Conservation (phyloP, 2,888 invertebrate genomes). For the Cheilosia urbana region DNA sequence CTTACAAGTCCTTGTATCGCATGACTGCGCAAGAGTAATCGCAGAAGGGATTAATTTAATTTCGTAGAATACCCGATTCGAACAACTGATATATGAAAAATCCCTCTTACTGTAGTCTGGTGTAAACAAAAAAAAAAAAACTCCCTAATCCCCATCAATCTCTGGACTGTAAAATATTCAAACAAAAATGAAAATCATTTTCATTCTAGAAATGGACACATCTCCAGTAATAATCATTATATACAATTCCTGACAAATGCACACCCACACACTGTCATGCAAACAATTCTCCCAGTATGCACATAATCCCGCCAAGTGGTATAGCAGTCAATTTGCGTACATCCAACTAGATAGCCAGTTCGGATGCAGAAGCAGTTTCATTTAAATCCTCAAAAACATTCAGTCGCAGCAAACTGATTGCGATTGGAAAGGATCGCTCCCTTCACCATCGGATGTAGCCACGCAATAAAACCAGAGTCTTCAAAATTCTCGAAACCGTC, state of each 20-base stretch:
- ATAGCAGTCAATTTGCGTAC: constrained; percentile 52
- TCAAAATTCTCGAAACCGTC: constrained; percentile 33
- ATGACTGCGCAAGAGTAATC: no score
- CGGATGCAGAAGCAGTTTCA: constrained; percentile 35
- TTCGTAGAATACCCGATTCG: no score
- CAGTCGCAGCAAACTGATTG: constrained; percentile 58
- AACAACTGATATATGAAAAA: neutral
- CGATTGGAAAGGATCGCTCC: constrained; percentile 54
- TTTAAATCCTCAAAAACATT: constrained; percentile 47
- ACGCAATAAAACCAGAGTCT: constrained; percentile 10
- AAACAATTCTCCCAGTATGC: constrained; percentile 25
- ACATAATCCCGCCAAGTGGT: constrained; percentile 60
- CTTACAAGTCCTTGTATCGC: no score
- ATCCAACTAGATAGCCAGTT: constrained; percentile 46
- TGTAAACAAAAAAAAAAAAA: neutral
- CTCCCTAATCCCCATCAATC: constrained; percentile 33
- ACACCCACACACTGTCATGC: neutral
- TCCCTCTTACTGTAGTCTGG: neutral
- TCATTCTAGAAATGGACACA: constrained; percentile 33
- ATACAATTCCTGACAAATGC: constrained; percentile 8
- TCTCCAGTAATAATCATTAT: constrained; percentile 29
- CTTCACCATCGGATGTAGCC: neutral
- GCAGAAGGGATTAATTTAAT: no score
- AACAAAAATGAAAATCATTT: constrained; percentile 27
- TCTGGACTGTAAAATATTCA: constrained; percentile 32